Percentiles rank a stretch among this genome's conserved stretches.
phyloP scores from a whole-genome alignment of 2,797 vertebrate species.

The Eospalax fontanierii region DNA sequence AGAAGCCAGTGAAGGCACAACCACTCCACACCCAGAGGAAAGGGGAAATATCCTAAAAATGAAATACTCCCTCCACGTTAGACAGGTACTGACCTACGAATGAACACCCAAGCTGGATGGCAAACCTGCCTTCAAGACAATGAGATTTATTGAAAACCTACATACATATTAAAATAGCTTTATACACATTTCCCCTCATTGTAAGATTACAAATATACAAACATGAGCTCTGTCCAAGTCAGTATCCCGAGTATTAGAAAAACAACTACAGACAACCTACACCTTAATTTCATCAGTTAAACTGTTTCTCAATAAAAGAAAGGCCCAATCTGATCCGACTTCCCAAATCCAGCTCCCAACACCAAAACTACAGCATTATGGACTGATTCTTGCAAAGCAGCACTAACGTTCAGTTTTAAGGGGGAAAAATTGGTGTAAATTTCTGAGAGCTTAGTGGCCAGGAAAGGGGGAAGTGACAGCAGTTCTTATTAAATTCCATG shows the following conservation, averaged over 20 bases:
- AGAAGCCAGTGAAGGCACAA: constrained; percentile 10
- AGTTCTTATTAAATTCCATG: constrained; percentile 57
- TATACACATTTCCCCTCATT: constrained; percentile 79
- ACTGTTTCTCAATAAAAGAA: constrained; percentile 20
- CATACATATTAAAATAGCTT: constrained; percentile 87
- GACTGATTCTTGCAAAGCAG: constrained; percentile 46
- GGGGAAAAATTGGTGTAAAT: neutral
- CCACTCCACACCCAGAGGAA: neutral
- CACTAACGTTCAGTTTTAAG: neutral
- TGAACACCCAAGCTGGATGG: too few relatives aligned
- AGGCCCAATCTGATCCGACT: neutral
- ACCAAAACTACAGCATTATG: neutral
- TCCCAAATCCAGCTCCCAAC: neutral
- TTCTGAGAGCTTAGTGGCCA: neutral
- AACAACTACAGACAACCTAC: constrained; percentile 43
- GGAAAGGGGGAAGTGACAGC: neutral
- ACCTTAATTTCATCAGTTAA: constrained; percentile 61
- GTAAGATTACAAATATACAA: constrained; percentile 89
- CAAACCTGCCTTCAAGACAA: constrained; percentile 68
- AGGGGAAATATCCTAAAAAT: neutral
- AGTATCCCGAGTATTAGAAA: constrained; percentile 4
- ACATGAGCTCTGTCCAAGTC: neutral
- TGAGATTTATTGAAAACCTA: constrained; percentile 85
- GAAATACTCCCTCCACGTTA: neutral
- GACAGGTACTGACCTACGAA: too few relatives aligned